Evolutionary conservation across 2,797 vertebrate genomes (phyloP), one percentile per base, ranked within the genome.

Genomic region (Sciaenops ocellatus): DNA sequence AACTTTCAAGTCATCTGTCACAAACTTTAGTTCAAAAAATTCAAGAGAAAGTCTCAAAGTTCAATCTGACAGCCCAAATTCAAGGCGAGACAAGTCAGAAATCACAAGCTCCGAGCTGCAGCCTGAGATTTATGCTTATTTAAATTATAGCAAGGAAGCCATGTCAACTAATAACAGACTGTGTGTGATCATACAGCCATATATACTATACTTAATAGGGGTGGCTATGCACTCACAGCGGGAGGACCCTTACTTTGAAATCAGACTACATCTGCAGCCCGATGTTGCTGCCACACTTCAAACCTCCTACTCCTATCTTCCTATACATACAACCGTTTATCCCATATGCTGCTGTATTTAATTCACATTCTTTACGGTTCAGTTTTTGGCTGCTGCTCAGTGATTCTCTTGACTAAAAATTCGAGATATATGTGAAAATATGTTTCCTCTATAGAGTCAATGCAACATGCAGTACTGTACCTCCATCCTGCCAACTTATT

Each of bases 1-100:
- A 69, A 80, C 86, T 90, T 89, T 90, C 70, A 89, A 85, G 82
- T 80, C 30, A 79, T 83, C 80, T 69, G 64, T 87, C 79, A 84
- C 77, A 89, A 87, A 85, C 80, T 84, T 83, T 69, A 71, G 64
- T 78, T 88, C 55, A 87, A 85, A 86, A 38, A 84, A 84, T 82
- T 82, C 50, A 67, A 57, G 81, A 72, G 38, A 24, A 80, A 76
- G 64, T 70, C 44, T 41, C 26, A 68, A 80, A 86, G 61, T 69
- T 86, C 28, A 61, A 68, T 69, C 61, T 88, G 73, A 81, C 78
- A 79, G 62, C 59, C 24, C 16, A 68, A 71, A 70, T 72, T 69
- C 30, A 78, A 80, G 60, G 51, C 24, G 34, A 76, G 65, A 61
- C 22, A 15, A 69, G 62, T 69, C 50, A 79, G 24, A 83, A 52